Conservation (phyloP, 2,888 invertebrate genomes). For the Anthophora plumipes region DNA sequence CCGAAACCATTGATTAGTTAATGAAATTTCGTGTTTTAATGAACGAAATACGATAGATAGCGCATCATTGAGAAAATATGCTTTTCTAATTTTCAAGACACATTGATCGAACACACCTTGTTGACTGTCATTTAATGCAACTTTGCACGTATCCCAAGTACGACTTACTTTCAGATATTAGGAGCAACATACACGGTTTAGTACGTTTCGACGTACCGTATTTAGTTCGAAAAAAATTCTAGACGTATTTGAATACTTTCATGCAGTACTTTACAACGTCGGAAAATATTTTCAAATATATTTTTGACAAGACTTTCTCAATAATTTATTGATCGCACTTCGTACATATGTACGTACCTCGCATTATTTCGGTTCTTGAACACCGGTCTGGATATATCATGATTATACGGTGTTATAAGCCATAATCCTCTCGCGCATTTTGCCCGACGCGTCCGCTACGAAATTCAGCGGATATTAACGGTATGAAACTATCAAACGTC, state of each 20-base stretch:
- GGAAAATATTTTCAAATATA: constrained; percentile 26
- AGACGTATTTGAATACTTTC: background rate
- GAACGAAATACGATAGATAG: background rate
- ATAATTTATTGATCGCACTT: constrained; percentile 79
- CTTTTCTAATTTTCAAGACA: constrained; percentile 34
- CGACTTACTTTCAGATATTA: constrained; percentile 38
- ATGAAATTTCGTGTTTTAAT: background rate
- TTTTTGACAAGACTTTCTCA: constrained; percentile 64
- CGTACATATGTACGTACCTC: constrained; percentile 71
- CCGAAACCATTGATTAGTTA: constrained; percentile 23
- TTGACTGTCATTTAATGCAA: constrained; percentile 56
- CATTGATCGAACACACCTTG: constrained; percentile 55
- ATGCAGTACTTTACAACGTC: background rate
- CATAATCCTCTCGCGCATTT: constrained; percentile 32
- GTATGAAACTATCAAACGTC: constrained; percentile 35
- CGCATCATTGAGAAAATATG: background rate
- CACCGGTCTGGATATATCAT: constrained; percentile 40
- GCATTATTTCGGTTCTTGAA: constrained; percentile 73
- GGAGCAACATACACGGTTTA: background rate
- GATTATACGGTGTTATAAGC: constrained; percentile 25
- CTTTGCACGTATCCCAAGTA: background rate
- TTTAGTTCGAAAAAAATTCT: background rate
- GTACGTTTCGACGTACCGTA: background rate
- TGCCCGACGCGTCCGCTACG: constrained; percentile 28
- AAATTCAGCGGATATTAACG: constrained; percentile 45